These are phyloP conservation scores for Prietella phreatophila DNA, from an alignment of 2,113 vertebrate genomes.

Conservation along the genomic window DNA sequence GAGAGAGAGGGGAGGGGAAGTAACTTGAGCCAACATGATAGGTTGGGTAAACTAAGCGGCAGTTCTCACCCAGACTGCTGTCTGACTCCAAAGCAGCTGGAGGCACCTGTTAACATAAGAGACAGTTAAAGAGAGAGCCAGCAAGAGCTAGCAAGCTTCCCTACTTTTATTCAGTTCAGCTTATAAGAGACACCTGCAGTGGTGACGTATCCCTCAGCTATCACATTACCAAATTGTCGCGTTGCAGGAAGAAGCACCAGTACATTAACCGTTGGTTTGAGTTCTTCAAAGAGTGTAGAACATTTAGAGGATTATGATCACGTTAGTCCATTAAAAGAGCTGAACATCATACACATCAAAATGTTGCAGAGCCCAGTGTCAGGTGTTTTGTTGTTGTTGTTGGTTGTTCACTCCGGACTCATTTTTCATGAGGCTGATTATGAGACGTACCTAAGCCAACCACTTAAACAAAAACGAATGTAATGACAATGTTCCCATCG, in stretches of 20 bases:
- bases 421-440: too few relatives aligned
- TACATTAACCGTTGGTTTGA: too few relatives aligned
- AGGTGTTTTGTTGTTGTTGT: too few relatives aligned
- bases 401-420: too few relatives aligned
- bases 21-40: conserved; percentile 2
- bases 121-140: not conserved
- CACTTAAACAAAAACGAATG: too few relatives aligned
- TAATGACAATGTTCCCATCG: too few relatives aligned
- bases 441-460: too few relatives aligned
- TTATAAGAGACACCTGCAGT: not conserved
- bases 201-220: not conserved
- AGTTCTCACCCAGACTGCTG: not conserved
- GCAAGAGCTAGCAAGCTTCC: not conserved
- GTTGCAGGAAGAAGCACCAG: not conserved
- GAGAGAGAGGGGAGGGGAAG: not conserved
- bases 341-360: too few relatives aligned
- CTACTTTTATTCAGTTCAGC: not conserved
- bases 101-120: conserved; percentile 1
- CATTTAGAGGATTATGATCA: too few relatives aligned
- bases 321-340: too few relatives aligned
- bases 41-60: not conserved
- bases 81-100: not conserved
- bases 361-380: too few relatives aligned
- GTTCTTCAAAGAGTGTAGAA: too few relatives aligned
- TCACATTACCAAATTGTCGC: not conserved